Evolutionary conservation across 92 coral and sea anemone species (phyloP), one percentile per base, ranked within the genome.

Genomic region (Epizoanthus illoricatus): DNA sequence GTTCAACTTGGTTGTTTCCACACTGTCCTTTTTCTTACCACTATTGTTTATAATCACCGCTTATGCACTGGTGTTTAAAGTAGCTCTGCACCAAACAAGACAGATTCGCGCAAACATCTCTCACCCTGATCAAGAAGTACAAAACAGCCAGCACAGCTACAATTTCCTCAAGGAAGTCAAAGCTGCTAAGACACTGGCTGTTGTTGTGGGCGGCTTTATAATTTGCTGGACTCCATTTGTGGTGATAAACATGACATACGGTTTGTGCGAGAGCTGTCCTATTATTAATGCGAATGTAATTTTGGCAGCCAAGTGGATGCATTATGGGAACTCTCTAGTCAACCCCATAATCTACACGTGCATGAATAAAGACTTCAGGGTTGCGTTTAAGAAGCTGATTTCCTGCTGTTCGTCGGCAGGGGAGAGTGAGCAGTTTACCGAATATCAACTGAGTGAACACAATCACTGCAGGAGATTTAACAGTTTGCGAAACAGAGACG

Each of bases 201-300:
- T 91, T 13, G 94, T 95, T 21, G 92, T 93, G 12, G 93, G 98
- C 4, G 96, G 94, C 40, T 95, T 95, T 79, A 80, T 91, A 7
- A 74, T 93, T 11, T 95, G 98, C 45, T 95, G 98, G 98, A 39
- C 81, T 21, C 98, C 98, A 4, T 95, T 95, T 69, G 92, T 91
- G 5, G 65, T 87, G 8, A 74, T 95, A n/a, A 95, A 95, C 65
- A 76, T 90, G 18, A 83, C 81, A 39, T 92, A 92, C 86, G 86
- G 94, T 71, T 81, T 88, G 16, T 92, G 97, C 36, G 76, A 54
- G 64, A 56, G 79, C 18, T 95, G 98, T 42, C 89, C 91, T 4
- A 49, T 64, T 6, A 45, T 90, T 0, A 85, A 84, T 3, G 80
- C 88, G 13, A 85, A 86, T 18, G 68, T 89, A 4, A 93, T 95